These are phyloP conservation scores for Rhinoderma darwinii DNA, from an alignment of 2,113 vertebrate genomes.

Conservation along the genomic window DNA sequence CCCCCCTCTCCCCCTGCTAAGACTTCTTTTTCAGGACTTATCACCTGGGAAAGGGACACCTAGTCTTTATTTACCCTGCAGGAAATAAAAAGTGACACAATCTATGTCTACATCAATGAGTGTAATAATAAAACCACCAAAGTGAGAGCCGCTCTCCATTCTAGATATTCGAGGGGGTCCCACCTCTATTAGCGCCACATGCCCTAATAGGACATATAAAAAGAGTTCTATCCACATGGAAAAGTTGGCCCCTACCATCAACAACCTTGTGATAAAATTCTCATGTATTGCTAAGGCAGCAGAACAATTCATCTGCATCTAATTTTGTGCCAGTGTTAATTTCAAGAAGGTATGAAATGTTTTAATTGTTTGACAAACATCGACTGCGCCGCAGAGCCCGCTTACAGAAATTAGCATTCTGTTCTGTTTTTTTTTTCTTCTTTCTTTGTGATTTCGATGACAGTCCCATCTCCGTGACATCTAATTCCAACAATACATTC, in stretches of 20 bases:
- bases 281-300: not conserved
- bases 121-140: not conserved
- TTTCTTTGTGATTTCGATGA: not conserved
- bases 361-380: slow-evolving; percentile 31
- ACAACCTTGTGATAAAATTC: not conserved
- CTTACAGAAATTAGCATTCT: slow-evolving; percentile 5
- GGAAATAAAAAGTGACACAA: not conserved
- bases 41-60: too few species aligned
- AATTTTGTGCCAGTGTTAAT: slow-evolving; percentile 16
- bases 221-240: not conserved
- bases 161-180: not conserved
- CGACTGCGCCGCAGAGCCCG: not conserved
- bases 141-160: not conserved
- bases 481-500: slow-evolving; percentile 31
- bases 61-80: too few species aligned
- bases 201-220: not conserved
- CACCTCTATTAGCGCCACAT: not conserved
- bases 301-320: slow-evolving; percentile 18
- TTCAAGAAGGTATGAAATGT: slow-evolving; percentile 25
- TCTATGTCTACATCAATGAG: not conserved
- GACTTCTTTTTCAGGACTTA: too few species aligned
- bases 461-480: slow-evolving; percentile 8
- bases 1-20: too few species aligned
- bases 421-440: slow-evolving; percentile 10
- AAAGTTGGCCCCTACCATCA: not conserved